Conservation (phyloP, 35 echinoderm and acorn worm species). For the Stichopus chloronotus region DNA sequence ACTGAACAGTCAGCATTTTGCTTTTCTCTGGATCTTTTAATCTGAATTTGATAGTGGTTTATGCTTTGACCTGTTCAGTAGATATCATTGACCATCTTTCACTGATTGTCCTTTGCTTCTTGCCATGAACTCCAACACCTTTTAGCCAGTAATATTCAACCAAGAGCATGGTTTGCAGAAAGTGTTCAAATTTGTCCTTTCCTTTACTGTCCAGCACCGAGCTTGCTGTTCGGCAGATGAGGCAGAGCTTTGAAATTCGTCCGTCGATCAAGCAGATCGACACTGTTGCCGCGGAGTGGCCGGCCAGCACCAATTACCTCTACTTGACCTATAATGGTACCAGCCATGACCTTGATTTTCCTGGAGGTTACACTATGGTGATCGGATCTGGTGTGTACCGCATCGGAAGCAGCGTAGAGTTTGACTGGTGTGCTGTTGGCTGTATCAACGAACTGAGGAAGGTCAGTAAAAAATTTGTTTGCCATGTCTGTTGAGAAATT, state of each 20-base stretch:
- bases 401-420: conserved; percentile 98
- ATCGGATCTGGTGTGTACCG: conserved; percentile 97
- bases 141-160: too few relatives aligned
- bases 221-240: conserved; percentile 79
- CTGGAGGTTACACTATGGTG: conserved; percentile 92
- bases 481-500: not conserved
- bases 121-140: too few relatives aligned
- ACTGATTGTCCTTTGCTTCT: too few relatives aligned
- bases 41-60: too few relatives aligned
- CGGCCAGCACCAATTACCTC: conserved; percentile 94
- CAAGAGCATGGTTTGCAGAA: too few relatives aligned
- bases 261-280: conserved; percentile 96
- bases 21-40: too few relatives aligned
- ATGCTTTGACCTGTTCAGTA: too few relatives aligned
- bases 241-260: conserved; percentile 73
- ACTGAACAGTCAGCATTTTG: too few relatives aligned
- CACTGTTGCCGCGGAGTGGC: conserved; percentile 98
- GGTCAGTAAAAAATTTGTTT: conserved; percentile 34
- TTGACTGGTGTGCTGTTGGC: conserved; percentile 99
- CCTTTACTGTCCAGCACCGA: conserved; percentile 68
- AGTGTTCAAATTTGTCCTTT: too few relatives aligned
- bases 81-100: too few relatives aligned
- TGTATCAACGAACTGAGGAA: conserved; percentile 93
- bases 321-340: conserved; percentile 96
- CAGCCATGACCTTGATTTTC: conserved; percentile 86